phyloP scores from a whole-genome alignment of 2,888 invertebrate species.

The Cataglyphis albicans region DNA sequence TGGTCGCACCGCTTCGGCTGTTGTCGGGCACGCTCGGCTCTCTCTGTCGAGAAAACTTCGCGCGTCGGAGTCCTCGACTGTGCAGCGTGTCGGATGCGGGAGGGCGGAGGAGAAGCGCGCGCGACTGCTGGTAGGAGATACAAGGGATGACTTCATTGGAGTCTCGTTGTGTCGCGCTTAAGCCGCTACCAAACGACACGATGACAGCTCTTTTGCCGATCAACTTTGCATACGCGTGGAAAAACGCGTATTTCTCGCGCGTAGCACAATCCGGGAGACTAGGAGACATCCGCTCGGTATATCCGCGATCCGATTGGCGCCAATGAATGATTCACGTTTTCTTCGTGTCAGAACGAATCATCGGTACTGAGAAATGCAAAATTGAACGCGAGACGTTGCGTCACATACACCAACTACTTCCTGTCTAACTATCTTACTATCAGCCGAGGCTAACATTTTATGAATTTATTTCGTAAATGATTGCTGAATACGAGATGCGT shows the following conservation, averaged over 20 bases:
- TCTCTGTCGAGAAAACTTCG: constrained; percentile 64
- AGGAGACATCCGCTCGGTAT: not conserved
- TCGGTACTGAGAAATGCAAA: constrained; percentile 73
- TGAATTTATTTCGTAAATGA: constrained; percentile 33
- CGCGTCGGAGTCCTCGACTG: constrained; percentile 54
- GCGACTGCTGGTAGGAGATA: constrained; percentile 53
- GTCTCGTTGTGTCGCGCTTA: constrained; percentile 55
- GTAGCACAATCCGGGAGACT: not conserved
- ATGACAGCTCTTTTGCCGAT: constrained; percentile 37
- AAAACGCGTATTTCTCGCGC: constrained; percentile 18
- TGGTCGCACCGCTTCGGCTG: constrained; percentile 71
- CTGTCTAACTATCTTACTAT: constrained; percentile 39
- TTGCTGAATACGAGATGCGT: not conserved
- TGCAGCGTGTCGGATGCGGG: constrained; percentile 36
- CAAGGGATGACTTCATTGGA: constrained; percentile 73
- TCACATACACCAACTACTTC: constrained; percentile 58
- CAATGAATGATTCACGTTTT: constrained; percentile 65
- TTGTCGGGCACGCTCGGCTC: constrained; percentile 65
- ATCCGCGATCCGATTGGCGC: constrained; percentile 66
- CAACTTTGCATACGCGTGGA: constrained; percentile 3
- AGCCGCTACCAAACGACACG: constrained; percentile 35
- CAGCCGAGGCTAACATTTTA: constrained; percentile 44
- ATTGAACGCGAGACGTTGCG: constrained; percentile 66
- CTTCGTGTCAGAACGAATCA: constrained; percentile 66
- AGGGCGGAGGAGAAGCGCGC: constrained; percentile 1